A percentile compares a stretch with the other conserved stretches of the same genome.
These are phyloP conservation scores for Pluvialis apricaria DNA, from an alignment of 2,113 vertebrate genomes.

Conservation along the genomic window DNA sequence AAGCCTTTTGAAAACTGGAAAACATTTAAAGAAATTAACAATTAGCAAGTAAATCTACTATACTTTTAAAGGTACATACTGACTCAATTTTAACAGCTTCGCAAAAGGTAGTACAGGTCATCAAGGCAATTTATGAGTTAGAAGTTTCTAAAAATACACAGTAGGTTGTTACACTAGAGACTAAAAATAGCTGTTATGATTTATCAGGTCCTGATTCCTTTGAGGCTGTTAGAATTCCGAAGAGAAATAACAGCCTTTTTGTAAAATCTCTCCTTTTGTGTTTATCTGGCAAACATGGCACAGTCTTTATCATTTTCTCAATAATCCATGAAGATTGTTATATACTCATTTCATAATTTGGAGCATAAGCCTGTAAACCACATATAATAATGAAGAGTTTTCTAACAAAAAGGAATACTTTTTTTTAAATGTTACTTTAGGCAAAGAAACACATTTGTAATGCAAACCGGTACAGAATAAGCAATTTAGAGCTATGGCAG, in stretches of 20 bases:
- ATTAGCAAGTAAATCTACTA: neutral
- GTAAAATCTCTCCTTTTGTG: constrained; percentile 10
- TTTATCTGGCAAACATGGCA: neutral
- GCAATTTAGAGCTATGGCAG: constrained; percentile 49
- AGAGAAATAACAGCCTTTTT: constrained; percentile 21
- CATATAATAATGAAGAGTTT: neutral
- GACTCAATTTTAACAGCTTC: neutral
- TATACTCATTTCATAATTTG: constrained; percentile 16
- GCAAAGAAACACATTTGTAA: constrained; percentile 57
- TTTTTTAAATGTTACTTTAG: constrained; percentile 49
- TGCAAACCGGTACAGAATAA: constrained; percentile 32
- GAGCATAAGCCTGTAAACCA: neutral
- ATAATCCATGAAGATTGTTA: neutral
- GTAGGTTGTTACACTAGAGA: constrained; percentile 16
- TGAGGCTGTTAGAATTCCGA: constrained; percentile 11
- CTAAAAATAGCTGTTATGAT: constrained; percentile 43
- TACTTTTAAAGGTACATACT: neutral
- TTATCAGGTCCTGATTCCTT: constrained; percentile 37
- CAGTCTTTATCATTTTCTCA: neutral
- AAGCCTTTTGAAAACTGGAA: neutral
- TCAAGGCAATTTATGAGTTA: neutral
- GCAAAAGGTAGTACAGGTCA: neutral
- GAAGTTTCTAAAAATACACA: constrained; percentile 39
- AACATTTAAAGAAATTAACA: neutral
- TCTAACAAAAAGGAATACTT: neutral